A percentile compares a stretch with the other conserved stretches of the same genome.
phyloP scores from a whole-genome alignment of 1,140 invertebrate species.

The Lepidotrigona ventralis region DNA sequence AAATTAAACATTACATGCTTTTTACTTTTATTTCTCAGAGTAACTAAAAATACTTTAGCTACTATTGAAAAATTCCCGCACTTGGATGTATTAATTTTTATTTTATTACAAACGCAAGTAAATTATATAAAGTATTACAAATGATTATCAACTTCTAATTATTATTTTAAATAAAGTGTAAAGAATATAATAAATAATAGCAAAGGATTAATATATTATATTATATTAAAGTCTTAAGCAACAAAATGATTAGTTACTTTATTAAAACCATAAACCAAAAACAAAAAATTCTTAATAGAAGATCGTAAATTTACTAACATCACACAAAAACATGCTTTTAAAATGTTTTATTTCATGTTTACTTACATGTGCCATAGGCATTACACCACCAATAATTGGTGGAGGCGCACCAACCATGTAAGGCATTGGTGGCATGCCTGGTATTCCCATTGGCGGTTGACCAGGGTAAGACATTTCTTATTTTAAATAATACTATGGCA shows the following conservation, averaged over 20 bases:
- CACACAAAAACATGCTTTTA: constrained; percentile 16
- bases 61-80: not conserved
- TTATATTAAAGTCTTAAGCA: not conserved
- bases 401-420: constrained; percentile 79
- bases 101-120: not conserved
- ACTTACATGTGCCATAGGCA: constrained; percentile 80
- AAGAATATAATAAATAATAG: not conserved
- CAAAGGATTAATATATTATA: not conserved
- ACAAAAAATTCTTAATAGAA: constrained; percentile 1
- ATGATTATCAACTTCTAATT: not conserved
- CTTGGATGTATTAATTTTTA: not conserved
- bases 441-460: constrained; percentile 78
- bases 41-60: not conserved
- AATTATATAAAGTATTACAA: not conserved
- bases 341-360: constrained; percentile 15
- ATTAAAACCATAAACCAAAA: not conserved
- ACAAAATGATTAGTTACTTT: constrained; percentile 1
- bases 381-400: constrained; percentile 78
- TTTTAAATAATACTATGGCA: constrained; percentile 37
- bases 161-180: not conserved
- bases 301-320: constrained; percentile 7
- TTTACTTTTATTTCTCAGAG: not conserved
- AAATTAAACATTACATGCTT: constrained; percentile 28
- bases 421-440: constrained; percentile 79
- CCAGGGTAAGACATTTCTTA: constrained; percentile 78